Conservation (phyloP, 2,888 invertebrate species). For the Epinotia ramella region DNA sequence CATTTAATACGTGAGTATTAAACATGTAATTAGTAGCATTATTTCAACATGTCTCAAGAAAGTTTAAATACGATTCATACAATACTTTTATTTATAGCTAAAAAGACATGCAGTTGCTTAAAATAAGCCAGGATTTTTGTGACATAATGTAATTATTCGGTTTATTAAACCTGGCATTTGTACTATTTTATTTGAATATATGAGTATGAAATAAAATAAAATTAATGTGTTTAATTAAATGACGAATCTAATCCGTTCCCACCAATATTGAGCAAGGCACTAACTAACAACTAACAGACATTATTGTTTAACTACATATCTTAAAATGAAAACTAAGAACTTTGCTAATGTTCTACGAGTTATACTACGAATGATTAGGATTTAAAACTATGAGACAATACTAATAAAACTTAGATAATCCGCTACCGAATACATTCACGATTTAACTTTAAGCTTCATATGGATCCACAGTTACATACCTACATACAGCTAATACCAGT, state of each 20-base stretch:
- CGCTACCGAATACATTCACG: neutral
- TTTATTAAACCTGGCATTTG: neutral
- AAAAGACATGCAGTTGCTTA: neutral
- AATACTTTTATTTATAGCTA: neutral
- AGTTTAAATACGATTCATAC: neutral
- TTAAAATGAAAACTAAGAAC: too few species aligned
- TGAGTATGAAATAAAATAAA: too few species aligned
- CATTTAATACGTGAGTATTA: too few species aligned
- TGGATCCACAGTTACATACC: neutral
- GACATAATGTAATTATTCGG: neutral
- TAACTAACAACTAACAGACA: neutral
- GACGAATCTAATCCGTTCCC: neutral
- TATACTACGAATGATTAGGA: neutral
- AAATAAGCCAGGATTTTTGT: neutral
- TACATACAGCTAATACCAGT: too few species aligned
- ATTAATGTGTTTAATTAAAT: too few species aligned
- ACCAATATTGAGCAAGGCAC: neutral
- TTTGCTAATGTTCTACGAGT: too few species aligned
- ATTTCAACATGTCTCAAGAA: too few species aligned
- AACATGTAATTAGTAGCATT: too few species aligned
- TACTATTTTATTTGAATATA: too few species aligned
- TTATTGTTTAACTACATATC: too few species aligned
- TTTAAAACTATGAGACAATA: neutral
- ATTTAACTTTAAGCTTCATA: neutral
- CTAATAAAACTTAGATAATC: neutral